Base-by-base conservation (phyloP, 2,888 invertebrate genomes). In the Campopleginae sp. region DNA sequence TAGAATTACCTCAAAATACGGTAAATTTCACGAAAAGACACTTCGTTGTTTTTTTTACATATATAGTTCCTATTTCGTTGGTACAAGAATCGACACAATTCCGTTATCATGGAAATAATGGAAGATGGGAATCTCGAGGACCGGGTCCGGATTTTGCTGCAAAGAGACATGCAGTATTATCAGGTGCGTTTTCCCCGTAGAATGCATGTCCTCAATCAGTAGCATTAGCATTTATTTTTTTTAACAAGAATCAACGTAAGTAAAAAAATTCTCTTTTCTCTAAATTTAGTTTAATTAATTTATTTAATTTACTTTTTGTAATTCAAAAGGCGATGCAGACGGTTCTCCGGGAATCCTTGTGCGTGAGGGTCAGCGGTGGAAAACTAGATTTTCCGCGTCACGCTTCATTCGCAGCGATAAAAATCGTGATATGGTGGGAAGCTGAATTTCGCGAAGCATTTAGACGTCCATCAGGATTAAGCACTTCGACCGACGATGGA, bases 121-220 rank as follows among this genome's bases (percentile, higher is more conserved):
- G 97, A 98, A 95, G 97, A 98, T 95, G 97, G 97, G 23, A 97
- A 97, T 95, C 96, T 98, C 94, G 97, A 97, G 96, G 97, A 98
- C 93, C 95, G 97, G 88, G 97, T 98, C 88, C 96, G 97, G 87
- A 97, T 98, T 90, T 94, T 98, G 72, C 94, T 98, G 82, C 97
- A 97, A 94, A 94, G 97, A 82, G 97, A 98, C 94, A 95, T 97
- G 94, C 96, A 97, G 91, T 97, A 97, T 94, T 98, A 98, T 94
- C 96, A 96, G 95, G 97, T 97, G 93, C 91, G 90, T 23, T 46
- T 17, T n/a, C 23, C n/a, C 3, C 1, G 10, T 14, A 17, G 14
- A 27, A n/a, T 31, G 19, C 31, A 51, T 46, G 58, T 27, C 27
- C n/a, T 3, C n/a, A 14, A 27, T 14, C 23, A 6, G 23, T 27